Conservation (phyloP, 2,888 invertebrate species). For the Chymomyza procnemis region DNA sequence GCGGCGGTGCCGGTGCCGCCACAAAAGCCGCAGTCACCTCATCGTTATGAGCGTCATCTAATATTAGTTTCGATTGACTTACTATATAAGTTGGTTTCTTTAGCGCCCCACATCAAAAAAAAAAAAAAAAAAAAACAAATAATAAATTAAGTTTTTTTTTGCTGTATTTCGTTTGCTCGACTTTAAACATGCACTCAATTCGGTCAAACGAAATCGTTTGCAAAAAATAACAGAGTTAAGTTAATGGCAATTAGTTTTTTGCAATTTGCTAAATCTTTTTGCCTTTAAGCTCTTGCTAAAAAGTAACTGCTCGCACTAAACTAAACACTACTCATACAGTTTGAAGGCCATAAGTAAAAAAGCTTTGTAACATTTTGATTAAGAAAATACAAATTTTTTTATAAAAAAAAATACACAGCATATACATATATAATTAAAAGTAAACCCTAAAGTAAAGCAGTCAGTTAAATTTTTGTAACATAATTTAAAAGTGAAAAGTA, state of each 20-base stretch:
- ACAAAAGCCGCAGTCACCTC: conserved; percentile 32
- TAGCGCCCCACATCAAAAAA: conserved; percentile 19
- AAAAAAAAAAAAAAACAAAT: too few relatives aligned
- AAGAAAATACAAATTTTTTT: conserved; percentile 50
- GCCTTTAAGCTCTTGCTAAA: background rate
- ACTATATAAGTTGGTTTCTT: conserved; percentile 41
- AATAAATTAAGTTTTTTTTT: too few relatives aligned
- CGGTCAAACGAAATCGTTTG: too few relatives aligned
- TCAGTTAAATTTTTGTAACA: conserved; percentile 57
- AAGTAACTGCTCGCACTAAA: background rate
- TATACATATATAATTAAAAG: conserved; percentile 37
- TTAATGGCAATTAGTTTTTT: background rate
- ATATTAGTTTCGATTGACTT: conserved; percentile 58
- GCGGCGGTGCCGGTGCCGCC: conserved; percentile 7
- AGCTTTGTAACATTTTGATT: conserved; percentile 67
- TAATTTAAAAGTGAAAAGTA: conserved; percentile 52
- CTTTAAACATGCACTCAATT: too few relatives aligned
- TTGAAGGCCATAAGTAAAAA: conserved; percentile 69
- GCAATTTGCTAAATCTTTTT: background rate
- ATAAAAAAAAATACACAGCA: conserved; percentile 30
- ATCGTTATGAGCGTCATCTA: conserved; percentile 26
- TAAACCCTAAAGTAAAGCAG: conserved; percentile 37
- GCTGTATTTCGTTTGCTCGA: too few relatives aligned
- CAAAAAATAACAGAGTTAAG: too few relatives aligned
- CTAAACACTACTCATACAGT: conserved; percentile 21